phyloP scores from a whole-genome alignment of 2,888 invertebrate species.

The Hyles lineata region DNA sequence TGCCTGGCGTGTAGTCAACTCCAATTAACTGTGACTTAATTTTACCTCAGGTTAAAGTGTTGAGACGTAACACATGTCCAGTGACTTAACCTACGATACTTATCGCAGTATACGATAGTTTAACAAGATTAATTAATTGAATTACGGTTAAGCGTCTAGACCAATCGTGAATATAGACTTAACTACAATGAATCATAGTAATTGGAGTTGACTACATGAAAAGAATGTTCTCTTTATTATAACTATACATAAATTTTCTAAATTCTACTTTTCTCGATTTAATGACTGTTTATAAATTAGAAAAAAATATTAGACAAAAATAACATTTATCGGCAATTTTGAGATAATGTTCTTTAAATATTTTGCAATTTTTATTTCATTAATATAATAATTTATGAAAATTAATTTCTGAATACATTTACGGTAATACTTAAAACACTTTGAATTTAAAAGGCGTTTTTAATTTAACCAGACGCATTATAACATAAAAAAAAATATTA shows the following conservation, averaged over 20 bases:
- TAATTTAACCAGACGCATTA: conserved; percentile 10
- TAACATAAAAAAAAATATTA: neutral
- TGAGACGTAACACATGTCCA: neutral
- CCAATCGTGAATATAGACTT: no score
- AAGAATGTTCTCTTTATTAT: conserved; percentile 2
- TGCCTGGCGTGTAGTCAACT: conserved; percentile 20
- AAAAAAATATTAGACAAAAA: neutral
- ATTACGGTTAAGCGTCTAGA: no score
- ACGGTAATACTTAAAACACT: conserved; percentile 7
- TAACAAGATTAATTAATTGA: no score
- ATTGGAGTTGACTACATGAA: conserved; percentile 3
- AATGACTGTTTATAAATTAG: no score
- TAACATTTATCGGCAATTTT: neutral
- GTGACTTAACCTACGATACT: neutral
- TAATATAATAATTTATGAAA: neutral
- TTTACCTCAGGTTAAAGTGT: neutral
- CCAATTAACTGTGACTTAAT: neutral
- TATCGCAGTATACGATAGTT: no score
- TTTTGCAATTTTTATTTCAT: conserved; percentile 3
- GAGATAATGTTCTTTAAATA: neutral
- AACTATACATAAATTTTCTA: neutral
- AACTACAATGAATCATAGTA: neutral
- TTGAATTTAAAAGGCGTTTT: conserved; percentile 6
- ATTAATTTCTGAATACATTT: neutral
- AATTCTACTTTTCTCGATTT: no score